Percentiles rank a stretch among this genome's conserved stretches.
phyloP scores from a whole-genome alignment of 2,113 vertebrate species.

The Corythornis vintsioides region DNA sequence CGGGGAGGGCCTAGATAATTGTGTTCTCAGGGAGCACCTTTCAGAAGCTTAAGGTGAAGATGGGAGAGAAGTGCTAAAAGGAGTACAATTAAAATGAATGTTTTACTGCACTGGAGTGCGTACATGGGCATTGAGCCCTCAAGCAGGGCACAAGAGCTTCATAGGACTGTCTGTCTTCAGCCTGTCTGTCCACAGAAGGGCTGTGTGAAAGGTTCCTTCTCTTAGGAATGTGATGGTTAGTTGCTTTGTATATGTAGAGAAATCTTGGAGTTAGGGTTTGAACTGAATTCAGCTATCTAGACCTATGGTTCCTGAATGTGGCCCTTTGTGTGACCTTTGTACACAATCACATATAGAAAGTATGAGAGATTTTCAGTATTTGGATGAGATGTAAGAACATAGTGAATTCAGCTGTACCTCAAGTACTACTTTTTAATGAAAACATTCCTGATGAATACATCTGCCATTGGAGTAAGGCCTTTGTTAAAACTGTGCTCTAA shows the following conservation, averaged over 20 bases:
- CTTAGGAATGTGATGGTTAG: not conserved
- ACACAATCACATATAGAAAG: not conserved
- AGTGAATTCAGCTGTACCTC: not conserved
- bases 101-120: not conserved
- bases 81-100: not conserved
- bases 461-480: not conserved
- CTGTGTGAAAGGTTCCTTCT: not conserved
- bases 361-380: not conserved
- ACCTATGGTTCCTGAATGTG: not conserved
- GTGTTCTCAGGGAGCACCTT: not conserved
- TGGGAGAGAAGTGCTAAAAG: not conserved
- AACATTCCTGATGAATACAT: not conserved
- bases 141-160: not conserved
- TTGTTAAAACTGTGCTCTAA: slow-evolving; percentile 17
- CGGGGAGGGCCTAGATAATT: not conserved
- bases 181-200: not conserved
- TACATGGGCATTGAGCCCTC: not conserved
- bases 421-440: not conserved
- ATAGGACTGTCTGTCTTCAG: not conserved
- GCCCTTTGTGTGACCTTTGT: not conserved
- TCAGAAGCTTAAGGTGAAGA: not conserved
- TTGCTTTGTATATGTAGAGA: not conserved
- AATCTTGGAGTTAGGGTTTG: not conserved
- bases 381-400: not conserved
- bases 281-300: not conserved